Conservation (phyloP, 2,797 vertebrate genomes). For the Echiichthys vipera region DNA sequence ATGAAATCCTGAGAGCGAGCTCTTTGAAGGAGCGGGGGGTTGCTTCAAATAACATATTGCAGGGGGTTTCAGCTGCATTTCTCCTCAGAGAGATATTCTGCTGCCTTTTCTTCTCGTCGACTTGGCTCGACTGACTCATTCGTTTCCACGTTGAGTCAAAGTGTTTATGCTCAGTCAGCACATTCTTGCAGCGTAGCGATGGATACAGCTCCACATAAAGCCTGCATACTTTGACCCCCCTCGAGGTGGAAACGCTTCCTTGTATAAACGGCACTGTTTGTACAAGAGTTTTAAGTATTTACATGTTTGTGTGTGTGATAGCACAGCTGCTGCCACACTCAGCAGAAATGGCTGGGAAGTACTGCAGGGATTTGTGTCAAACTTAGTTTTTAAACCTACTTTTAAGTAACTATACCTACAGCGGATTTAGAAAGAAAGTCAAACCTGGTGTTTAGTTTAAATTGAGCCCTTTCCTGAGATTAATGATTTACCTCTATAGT, state of each 20-base stretch:
- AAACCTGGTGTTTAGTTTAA: not conserved
- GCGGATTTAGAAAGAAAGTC: not conserved
- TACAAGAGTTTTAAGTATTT: slow-evolving; percentile 38
- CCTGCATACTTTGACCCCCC: slow-evolving; percentile 24
- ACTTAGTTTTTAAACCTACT: not conserved
- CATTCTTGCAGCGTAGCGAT: slow-evolving; percentile 73
- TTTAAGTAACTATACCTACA: not conserved
- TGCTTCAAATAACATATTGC: slow-evolving; percentile 52
- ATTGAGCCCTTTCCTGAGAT: not conserved
- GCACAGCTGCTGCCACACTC: slow-evolving; percentile 40
- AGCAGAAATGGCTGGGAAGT: not conserved
- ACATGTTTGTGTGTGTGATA: slow-evolving; percentile 29
- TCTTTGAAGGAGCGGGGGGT: slow-evolving; percentile 51
- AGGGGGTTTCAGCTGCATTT: slow-evolving; percentile 58
- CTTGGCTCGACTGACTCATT: slow-evolving; percentile 76
- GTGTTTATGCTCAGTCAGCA: slow-evolving; percentile 80
- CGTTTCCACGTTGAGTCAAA: slow-evolving; percentile 81
- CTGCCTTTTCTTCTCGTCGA: slow-evolving; percentile 54
- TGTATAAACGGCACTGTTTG: slow-evolving; percentile 53
- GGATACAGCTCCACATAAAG: slow-evolving; percentile 62
- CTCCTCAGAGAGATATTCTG: slow-evolving; percentile 70
- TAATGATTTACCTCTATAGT: not conserved
- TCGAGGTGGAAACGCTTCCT: slow-evolving; percentile 48
- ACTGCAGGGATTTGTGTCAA: too few relatives aligned
- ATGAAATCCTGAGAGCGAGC: slow-evolving; percentile 63